Evolutionary conservation across 2,113 vertebrate species (phyloP).

Genomic region (Oostethus manadensis): DNA sequence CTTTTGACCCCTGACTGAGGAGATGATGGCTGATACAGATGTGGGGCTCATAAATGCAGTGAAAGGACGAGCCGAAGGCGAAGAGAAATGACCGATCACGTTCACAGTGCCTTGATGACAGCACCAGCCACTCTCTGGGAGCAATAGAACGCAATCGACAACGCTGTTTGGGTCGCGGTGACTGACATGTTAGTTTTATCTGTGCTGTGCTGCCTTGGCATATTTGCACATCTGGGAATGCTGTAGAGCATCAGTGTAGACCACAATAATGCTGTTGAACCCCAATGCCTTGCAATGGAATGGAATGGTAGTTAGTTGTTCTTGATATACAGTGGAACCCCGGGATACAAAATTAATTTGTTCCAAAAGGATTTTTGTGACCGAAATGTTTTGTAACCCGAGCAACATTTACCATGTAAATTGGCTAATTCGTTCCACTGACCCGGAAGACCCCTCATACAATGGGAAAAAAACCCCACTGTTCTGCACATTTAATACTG

Average conservation of each 20-base stretch:
- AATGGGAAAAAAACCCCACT: no score
- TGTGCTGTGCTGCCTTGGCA: constrained; percentile 13
- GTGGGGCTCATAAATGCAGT: constrained; percentile 37
- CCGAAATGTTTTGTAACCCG: no score
- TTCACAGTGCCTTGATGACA: constrained; percentile 25
- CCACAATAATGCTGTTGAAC: constrained; percentile 19
- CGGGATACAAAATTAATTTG: no score
- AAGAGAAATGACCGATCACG: constrained; percentile 19
- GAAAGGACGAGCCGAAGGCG: constrained; percentile 17
- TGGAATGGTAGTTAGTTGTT: constrained; percentile 4
- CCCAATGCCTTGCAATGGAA: constrained; percentile 31
- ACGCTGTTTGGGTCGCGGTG: constrained; percentile 12
- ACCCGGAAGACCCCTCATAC: no score
- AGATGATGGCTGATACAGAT: constrained; percentile 47
- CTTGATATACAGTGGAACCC: no score
- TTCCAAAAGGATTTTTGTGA: no score
- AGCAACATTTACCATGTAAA: no score
- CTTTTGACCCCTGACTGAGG: constrained; percentile 19
- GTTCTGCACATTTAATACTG: no score
- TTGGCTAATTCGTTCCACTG: no score
- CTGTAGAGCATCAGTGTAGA: constrained; percentile 16
- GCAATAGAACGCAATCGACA: constrained; percentile 8
- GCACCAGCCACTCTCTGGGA: constrained; percentile 23
- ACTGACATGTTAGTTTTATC: constrained; percentile 19
- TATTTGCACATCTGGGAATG: constrained; percentile 39